phyloP scores from a whole-genome alignment of 2,888 invertebrate genomes.

The Eupithecia centaureata region DNA sequence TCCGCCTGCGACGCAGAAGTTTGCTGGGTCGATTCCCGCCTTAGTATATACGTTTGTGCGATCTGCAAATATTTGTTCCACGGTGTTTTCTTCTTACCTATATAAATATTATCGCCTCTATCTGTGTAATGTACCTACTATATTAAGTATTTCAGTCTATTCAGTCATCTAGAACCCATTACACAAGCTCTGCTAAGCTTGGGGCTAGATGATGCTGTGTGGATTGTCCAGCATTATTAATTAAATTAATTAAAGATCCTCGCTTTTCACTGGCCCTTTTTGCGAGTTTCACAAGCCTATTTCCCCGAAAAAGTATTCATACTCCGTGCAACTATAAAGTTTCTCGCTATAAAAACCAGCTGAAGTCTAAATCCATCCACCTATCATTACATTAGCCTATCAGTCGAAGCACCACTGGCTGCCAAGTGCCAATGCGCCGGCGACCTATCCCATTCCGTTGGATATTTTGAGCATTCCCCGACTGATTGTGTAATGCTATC shows the following conservation, averaged over 20 bases:
- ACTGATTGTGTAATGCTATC: conserved; percentile 36
- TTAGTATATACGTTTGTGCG: too few relatives aligned
- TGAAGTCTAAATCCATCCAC: conserved; percentile 22
- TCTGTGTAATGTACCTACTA: too few relatives aligned
- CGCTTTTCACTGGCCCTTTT: not conserved
- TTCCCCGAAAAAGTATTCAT: not conserved
- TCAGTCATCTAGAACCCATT: too few relatives aligned
- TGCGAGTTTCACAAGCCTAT: not conserved
- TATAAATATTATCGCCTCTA: too few relatives aligned
- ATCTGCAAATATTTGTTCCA: too few relatives aligned
- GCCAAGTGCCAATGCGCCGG: conserved; percentile 40
- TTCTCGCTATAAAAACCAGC: not conserved
- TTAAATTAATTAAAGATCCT: not conserved
- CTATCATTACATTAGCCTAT: conserved; percentile 25
- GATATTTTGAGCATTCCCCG: conserved; percentile 52
- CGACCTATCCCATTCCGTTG: conserved; percentile 44
- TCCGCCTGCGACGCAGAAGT: too few relatives aligned
- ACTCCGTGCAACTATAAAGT: not conserved
- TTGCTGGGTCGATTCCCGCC: too few relatives aligned
- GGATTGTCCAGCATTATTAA: too few relatives aligned
- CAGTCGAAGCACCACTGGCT: conserved; percentile 17
- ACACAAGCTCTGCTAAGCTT: too few relatives aligned
- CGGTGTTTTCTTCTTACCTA: too few relatives aligned
- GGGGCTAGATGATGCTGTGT: too few relatives aligned
- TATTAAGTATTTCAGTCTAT: too few relatives aligned